Base-by-base conservation (phyloP, 2,113 vertebrate genomes). In the Bubo scandiacus region DNA sequence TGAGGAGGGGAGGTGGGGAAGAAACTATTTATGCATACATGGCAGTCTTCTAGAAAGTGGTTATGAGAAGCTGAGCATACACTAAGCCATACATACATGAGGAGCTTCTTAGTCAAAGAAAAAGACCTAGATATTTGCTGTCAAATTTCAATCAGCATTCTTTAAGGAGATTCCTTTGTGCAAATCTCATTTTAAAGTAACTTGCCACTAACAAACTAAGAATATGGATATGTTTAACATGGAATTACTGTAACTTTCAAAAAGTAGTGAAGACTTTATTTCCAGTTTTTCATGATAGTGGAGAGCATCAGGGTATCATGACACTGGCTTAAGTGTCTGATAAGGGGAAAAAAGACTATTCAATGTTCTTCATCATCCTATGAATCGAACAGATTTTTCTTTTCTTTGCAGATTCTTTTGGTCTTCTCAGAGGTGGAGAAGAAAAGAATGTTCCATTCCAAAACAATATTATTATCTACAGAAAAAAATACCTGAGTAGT, bases 1-100 rank as follows among this genome's bases (percentile, higher is more conserved):
- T 16, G 21, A 15, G 14, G 11, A 26, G 2, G 6, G 6, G 6
- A 5, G 30, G 11, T 10, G 2, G 0, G 1, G 4, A 15, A 27
- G 27, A 66, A 40, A 0, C 5, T 13, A 14, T 59, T 91, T 78
- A 23, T 84, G 47, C 29, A 59, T 40, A 30, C 9, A 12, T 8
- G 29, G 43, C 15, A 80, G 18, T 59, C 34, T 40, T 57, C 47
- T 51, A 40, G 27, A 34, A 72, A 72, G 54, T 29, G 40, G 7
- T 5, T 42, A 14, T 61, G 47, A 77, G 49, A 11, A 52, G 68
- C 38, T 54, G 55, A 66, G 49, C 6, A 3, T 7, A 40, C 9
- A 10, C 8, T 70, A 59, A 91, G 59, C 16, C 15, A 7, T 11
- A 10, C 0, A 5, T 2, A 25, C 7, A 29, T 0, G 0, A 71